Conservation (phyloP, 2,797 vertebrate species). For the Hydrolagus colliei region DNA sequence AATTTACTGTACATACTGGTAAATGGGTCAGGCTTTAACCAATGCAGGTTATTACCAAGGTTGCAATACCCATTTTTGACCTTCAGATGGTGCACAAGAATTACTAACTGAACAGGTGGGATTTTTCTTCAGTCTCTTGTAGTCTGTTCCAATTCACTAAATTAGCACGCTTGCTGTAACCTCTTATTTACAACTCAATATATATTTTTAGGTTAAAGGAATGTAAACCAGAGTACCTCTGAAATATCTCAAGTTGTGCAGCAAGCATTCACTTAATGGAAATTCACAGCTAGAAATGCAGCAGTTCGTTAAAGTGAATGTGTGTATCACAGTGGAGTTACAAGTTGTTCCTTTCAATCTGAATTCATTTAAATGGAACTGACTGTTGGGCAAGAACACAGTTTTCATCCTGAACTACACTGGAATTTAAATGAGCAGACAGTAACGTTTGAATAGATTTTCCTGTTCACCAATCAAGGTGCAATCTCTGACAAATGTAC, state of each 20-base stretch:
- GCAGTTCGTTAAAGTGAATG: no score
- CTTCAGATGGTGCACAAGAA: constrained; percentile 2
- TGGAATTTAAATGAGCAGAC: not conserved
- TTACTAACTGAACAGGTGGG: not conserved
- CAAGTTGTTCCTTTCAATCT: not conserved
- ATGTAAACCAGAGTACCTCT: not conserved
- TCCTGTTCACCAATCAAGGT: not conserved
- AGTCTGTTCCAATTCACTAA: no score
- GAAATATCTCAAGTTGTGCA: not conserved
- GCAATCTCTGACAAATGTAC: not conserved
- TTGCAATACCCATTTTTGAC: not conserved
- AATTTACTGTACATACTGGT: not conserved
- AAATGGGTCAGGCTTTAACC: no score
- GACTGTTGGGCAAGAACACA: not conserved
- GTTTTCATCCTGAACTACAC: not conserved
- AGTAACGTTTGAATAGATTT: not conserved
- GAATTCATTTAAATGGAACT: not conserved
- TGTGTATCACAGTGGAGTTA: no score
- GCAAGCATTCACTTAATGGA: not conserved
- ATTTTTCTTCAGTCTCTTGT: not conserved
- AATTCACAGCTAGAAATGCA: not conserved
- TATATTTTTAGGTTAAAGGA: not conserved
- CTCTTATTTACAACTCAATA: not conserved
- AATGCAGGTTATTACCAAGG: no score
- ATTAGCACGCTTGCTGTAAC: no score